phyloP scores from a whole-genome alignment of 2,797 vertebrate genomes.

The Tamandua tetradactyla region DNA sequence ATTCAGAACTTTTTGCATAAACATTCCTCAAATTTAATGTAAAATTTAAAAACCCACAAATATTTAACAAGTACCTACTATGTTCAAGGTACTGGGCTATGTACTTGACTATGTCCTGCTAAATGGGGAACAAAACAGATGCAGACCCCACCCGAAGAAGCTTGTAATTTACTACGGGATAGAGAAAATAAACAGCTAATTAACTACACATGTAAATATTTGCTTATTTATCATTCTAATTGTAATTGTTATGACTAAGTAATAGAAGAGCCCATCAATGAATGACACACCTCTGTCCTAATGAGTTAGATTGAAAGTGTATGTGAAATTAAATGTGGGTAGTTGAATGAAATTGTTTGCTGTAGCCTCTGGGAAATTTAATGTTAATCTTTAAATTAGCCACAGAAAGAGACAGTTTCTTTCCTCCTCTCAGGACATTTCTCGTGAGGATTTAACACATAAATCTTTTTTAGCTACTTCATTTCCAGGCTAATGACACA shows the following conservation, averaged over 20 bases:
- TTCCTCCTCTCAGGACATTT: neutral
- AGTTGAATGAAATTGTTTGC: neutral
- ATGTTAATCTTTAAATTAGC: neutral
- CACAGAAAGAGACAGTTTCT: neutral
- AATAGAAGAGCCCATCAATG: neutral
- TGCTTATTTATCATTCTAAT: neutral
- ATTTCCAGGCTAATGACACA: neutral
- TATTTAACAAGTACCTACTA: neutral
- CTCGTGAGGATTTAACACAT: neutral
- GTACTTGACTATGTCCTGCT: neutral
- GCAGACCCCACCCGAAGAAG: neutral
- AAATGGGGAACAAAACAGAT: neutral
- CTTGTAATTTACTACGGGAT: neutral
- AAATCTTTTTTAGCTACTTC: neutral
- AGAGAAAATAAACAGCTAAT: neutral
- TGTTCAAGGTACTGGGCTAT: neutral
- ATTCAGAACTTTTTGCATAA: neutral
- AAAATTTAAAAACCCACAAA: neutral
- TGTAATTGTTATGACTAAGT: neutral
- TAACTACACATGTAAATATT: neutral
- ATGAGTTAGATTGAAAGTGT: neutral
- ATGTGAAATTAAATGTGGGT: neutral
- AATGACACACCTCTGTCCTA: neutral
- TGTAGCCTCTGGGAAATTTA: neutral
- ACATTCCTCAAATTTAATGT: neutral